These are phyloP conservation scores for Xylocopa sonorina DNA, from an alignment of 1,140 invertebrate species.

Conservation along the genomic window DNA sequence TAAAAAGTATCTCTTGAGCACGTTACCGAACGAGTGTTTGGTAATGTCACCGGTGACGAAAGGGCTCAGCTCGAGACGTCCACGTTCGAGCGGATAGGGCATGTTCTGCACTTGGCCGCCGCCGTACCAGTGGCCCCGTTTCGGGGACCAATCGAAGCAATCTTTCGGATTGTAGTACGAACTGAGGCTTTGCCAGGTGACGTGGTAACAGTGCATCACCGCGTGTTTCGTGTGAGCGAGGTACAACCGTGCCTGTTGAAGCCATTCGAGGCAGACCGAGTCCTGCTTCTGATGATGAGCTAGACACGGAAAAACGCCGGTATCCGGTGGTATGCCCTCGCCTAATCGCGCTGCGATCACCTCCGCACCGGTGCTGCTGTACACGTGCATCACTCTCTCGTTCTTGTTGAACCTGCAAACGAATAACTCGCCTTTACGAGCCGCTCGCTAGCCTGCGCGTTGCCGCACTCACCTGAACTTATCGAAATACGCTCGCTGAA, in stretches of 20 bases:
- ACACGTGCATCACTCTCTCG: conserved; percentile 88
- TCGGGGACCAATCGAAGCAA: conserved; percentile 89
- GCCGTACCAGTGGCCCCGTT: conserved; percentile 90
- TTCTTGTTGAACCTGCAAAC: conserved; percentile 88
- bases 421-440: background rate
- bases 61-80: conserved; percentile 87
- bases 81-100: conserved; percentile 90
- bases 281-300: conserved; percentile 83
- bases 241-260: conserved; percentile 88
- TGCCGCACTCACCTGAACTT: conserved; percentile 83
- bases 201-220: conserved; percentile 88
- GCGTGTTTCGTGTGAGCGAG: conserved; percentile 84
- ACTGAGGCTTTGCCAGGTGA: conserved; percentile 90
- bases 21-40: conserved; percentile 90
- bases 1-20: conserved; percentile 91
- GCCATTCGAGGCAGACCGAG: conserved; percentile 90
- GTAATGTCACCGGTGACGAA: conserved; percentile 92
- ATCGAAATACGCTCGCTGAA: conserved; percentile 91
- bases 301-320: conserved; percentile 87
- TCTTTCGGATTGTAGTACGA: conserved; percentile 87
- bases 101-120: conserved; percentile 89
- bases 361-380: conserved; percentile 87
- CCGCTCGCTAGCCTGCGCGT: background rate
- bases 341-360: conserved; percentile 88
- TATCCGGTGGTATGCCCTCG: conserved; percentile 79